Percentiles rank a stretch among this genome's conserved stretches.
Conservation (phyloP, 2,888 invertebrate species). For the Choristoneura rosaceana region DNA sequence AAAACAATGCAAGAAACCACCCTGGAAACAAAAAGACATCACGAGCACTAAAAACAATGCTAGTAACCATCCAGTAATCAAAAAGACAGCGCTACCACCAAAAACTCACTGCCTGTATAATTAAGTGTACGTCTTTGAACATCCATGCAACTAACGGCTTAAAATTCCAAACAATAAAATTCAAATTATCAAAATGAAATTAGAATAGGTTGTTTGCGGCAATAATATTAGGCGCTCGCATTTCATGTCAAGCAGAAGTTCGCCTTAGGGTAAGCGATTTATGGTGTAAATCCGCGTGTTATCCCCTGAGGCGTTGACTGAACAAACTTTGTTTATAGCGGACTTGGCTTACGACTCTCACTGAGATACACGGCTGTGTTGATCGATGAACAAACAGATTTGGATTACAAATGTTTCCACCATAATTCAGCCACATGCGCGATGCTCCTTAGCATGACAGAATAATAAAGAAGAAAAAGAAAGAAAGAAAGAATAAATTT, state of each 20-base stretch:
- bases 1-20: too few species aligned
- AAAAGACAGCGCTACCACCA: too few species aligned
- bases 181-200: slow-evolving; percentile 22
- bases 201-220: slow-evolving; percentile 29
- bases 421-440: too few species aligned
- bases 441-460: too few species aligned
- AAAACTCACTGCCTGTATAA: too few species aligned
- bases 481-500: too few species aligned
- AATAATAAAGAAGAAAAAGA: too few species aligned
- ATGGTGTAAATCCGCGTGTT: slow-evolving; percentile 62
- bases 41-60: too few species aligned
- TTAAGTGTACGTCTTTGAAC: background rate
- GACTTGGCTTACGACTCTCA: slow-evolving; percentile 49
- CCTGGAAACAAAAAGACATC: too few species aligned
- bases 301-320: slow-evolving; percentile 58
- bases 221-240: slow-evolving; percentile 50
- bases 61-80: too few species aligned
- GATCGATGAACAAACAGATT: slow-evolving; percentile 2
- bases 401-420: background rate
- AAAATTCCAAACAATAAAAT: slow-evolving; percentile 18
- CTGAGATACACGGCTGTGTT: slow-evolving; percentile 44
- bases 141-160: background rate
- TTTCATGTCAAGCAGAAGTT: slow-evolving; percentile 59
- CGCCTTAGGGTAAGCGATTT: slow-evolving; percentile 56
- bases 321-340: slow-evolving; percentile 56